A percentile compares a stretch with the other conserved stretches of the same genome.
Evolutionary conservation across 2,888 invertebrate species (phyloP).

Genomic region (Andrena fulva): DNA sequence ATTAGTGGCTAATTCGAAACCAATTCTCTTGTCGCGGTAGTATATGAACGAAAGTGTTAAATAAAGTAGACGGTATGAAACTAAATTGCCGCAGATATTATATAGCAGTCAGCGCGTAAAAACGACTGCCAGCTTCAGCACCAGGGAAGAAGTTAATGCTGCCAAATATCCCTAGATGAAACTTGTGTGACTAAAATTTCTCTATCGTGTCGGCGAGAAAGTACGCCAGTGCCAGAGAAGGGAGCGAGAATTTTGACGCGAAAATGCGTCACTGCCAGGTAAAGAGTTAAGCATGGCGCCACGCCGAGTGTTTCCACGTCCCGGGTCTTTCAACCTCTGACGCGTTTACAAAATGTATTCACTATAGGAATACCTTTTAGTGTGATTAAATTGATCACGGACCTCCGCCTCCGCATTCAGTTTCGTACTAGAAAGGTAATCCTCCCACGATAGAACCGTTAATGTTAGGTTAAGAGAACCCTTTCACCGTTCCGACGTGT

Average conservation of each 20-base stretch:
- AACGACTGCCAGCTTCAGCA: too few relatives aligned
- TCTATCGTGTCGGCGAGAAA: too few relatives aligned
- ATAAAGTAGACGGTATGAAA: background rate
- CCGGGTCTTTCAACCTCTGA: slow-evolving; percentile 58
- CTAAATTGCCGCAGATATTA: too few relatives aligned
- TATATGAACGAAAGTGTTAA: background rate
- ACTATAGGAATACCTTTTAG: slow-evolving; percentile 26
- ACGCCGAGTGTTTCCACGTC: slow-evolving; percentile 54
- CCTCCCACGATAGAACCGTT: background rate
- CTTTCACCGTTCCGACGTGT: slow-evolving; percentile 74
- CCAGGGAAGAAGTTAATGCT: too few relatives aligned
- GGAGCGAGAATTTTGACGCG: too few relatives aligned
- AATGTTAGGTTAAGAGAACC: slow-evolving; percentile 53
- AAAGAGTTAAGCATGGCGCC: slow-evolving; percentile 77
- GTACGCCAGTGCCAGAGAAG: too few relatives aligned
- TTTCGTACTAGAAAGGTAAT: slow-evolving; percentile 47
- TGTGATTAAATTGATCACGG: background rate
- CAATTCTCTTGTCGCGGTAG: background rate
- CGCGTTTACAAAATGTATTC: slow-evolving; percentile 64
- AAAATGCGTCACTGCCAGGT: too few relatives aligned
- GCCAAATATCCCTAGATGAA: too few relatives aligned
- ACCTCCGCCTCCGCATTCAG: background rate
- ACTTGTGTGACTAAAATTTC: too few relatives aligned
- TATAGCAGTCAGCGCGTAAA: too few relatives aligned
- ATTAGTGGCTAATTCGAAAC: background rate